Percentiles rank a stretch among this genome's conserved stretches.
Evolutionary conservation across 2,888 invertebrate species (phyloP).

Genomic region (Ypsolopha scabrella): DNA sequence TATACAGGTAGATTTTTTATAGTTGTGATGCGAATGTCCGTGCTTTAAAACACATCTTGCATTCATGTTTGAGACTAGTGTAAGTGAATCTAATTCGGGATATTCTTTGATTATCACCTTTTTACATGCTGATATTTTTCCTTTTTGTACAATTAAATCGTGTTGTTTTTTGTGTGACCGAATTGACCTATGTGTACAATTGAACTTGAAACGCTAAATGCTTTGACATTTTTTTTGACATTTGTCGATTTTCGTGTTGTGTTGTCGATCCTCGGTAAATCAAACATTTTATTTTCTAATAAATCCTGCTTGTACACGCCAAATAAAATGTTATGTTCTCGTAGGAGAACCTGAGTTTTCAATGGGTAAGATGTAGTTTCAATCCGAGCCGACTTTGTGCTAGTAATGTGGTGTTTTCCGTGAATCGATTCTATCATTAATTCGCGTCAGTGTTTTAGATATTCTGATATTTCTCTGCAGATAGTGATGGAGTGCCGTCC

Average conservation of each 20-base stretch:
- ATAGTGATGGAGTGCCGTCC: conserved; percentile 66
- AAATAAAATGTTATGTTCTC: conserved; percentile 55
- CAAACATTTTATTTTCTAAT: conserved; percentile 2
- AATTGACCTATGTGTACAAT: too few species aligned
- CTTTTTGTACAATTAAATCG: too few species aligned
- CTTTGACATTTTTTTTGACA: conserved; percentile 5
- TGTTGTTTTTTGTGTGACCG: too few species aligned
- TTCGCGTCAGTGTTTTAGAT: not conserved
- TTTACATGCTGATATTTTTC: too few species aligned
- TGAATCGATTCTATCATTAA: conserved; percentile 9
- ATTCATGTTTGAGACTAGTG: too few species aligned
- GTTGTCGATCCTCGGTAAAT: conserved; percentile 22
- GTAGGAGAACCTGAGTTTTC: conserved; percentile 57
- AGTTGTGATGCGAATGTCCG: too few species aligned
- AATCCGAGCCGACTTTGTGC: not conserved
- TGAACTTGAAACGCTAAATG: too few species aligned
- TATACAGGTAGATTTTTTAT: too few species aligned
- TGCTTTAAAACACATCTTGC: too few species aligned
- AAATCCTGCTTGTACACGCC: not conserved
- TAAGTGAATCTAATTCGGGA: too few species aligned
- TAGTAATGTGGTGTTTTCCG: conserved; percentile 14
- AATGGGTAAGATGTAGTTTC: conserved; percentile 47
- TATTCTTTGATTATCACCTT: too few species aligned
- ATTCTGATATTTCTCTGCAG: conserved; percentile 42
- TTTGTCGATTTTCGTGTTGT: conserved; percentile 14